Percentiles rank a stretch among this genome's conserved stretches.
Conservation (phyloP, 2,888 invertebrate genomes). For the Eubasilissa splendida region DNA sequence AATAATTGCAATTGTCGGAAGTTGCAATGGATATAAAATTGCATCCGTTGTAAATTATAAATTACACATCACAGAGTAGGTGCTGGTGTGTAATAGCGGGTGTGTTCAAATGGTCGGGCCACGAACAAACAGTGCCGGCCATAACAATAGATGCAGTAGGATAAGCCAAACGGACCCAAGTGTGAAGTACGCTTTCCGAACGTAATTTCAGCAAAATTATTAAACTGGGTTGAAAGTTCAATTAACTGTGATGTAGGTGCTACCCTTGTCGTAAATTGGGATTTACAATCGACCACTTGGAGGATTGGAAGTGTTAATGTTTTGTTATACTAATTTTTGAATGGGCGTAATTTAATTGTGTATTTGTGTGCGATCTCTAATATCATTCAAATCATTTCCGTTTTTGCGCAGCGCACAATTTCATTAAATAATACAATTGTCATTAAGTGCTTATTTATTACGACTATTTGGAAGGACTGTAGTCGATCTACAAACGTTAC, state of each 20-base stretch:
- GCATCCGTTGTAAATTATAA: constrained; percentile 31
- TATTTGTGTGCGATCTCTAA: not conserved
- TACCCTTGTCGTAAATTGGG: constrained; percentile 32
- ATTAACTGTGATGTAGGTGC: constrained; percentile 52
- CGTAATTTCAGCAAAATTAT: constrained; percentile 56
- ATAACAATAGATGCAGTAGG: constrained; percentile 57
- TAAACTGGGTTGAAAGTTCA: constrained; percentile 57
- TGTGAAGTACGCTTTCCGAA: constrained; percentile 56
- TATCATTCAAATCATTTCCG: not conserved
- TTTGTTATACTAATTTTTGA: constrained; percentile 16
- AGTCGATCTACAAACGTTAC: too few species aligned
- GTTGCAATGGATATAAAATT: constrained; percentile 39
- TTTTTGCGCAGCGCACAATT: too few species aligned
- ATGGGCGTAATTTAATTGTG: constrained; percentile 13
- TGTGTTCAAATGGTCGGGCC: constrained; percentile 31
- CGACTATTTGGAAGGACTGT: too few species aligned
- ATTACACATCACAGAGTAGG: constrained; percentile 24
- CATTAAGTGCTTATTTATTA: too few species aligned
- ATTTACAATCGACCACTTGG: constrained; percentile 37
- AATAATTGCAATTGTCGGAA: constrained; percentile 36
- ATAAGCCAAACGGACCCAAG: constrained; percentile 56
- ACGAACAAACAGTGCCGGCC: constrained; percentile 42
- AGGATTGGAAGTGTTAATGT: constrained; percentile 30
- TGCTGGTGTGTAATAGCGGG: constrained; percentile 12
- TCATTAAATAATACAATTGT: too few species aligned